These are phyloP conservation scores for Phania funesta DNA, from an alignment of 2,888 invertebrate genomes.

Conservation along the genomic window DNA sequence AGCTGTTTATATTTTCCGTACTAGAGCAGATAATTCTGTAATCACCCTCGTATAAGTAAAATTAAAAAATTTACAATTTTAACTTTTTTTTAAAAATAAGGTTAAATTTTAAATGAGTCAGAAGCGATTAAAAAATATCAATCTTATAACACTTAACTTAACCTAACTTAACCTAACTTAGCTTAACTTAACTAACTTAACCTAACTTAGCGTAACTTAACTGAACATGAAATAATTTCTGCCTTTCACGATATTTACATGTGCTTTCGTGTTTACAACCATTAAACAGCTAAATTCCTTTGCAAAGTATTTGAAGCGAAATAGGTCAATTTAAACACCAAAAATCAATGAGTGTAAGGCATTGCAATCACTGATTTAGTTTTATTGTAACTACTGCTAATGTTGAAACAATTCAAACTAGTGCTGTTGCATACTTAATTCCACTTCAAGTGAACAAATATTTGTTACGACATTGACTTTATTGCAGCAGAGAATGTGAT, in stretches of 20 bases:
- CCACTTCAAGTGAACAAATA: constrained; percentile 32
- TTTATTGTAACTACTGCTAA: neutral
- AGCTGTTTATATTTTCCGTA: too few species aligned
- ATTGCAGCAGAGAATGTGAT: constrained; percentile 17
- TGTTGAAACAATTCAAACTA: constrained; percentile 7
- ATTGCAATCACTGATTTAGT: neutral
- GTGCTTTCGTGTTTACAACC: constrained; percentile 9
- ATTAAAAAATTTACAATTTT: too few species aligned
- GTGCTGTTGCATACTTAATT: constrained; percentile 9
- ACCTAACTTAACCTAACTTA: too few species aligned
- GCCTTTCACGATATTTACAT: neutral
- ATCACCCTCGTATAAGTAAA: too few species aligned
- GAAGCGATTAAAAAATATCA: too few species aligned
- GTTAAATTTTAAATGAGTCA: too few species aligned
- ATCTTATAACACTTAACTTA: too few species aligned
- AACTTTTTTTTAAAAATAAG: too few species aligned
- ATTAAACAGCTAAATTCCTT: constrained; percentile 3
- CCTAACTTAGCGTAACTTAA: too few species aligned
- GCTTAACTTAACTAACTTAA: too few species aligned
- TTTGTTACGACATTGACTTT: constrained; percentile 48
- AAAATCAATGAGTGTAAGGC: constrained; percentile 42
- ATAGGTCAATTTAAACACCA: constrained; percentile 46
- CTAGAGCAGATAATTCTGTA: too few species aligned
- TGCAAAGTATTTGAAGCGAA: constrained; percentile 42
- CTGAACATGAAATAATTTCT: neutral